phyloP scores from a whole-genome alignment of 2,113 vertebrate species.

The Mobula birostris region DNA sequence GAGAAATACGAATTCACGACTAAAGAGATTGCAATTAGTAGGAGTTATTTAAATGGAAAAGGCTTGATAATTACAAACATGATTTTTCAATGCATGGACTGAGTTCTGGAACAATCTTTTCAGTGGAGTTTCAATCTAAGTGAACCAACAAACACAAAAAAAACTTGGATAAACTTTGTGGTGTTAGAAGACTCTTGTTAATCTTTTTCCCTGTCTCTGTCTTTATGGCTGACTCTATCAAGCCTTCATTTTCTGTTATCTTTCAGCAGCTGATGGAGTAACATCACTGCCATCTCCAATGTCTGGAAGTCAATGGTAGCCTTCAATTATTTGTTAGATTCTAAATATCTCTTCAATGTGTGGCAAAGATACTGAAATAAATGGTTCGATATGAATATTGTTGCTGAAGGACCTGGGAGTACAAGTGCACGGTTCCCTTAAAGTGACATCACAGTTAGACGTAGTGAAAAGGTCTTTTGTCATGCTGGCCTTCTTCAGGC shows the following conservation, averaged over 20 bases:
- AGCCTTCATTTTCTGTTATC: background rate
- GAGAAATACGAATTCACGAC: background rate
- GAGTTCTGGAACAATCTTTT: background rate
- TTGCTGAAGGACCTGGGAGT: background rate
- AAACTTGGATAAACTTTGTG: background rate
- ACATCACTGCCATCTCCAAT: background rate
- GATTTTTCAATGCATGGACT: background rate
- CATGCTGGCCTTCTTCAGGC: too few species aligned
- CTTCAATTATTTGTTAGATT: constrained; percentile 15
- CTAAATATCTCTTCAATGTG: background rate
- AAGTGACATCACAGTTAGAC: too few species aligned
- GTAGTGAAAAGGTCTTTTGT: too few species aligned
- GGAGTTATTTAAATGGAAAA: background rate
- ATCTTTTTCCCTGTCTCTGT: background rate
- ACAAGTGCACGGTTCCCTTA: too few species aligned
- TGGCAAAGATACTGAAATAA: background rate
- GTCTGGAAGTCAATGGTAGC: background rate
- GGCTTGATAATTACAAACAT: background rate
- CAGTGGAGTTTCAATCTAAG: background rate
- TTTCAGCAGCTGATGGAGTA: background rate
- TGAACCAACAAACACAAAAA: background rate
- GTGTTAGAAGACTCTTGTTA: background rate
- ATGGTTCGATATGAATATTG: background rate
- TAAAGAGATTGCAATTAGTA: background rate
- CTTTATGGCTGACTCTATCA: background rate